These are phyloP conservation scores for Dryas iulia DNA, from an alignment of 1,140 invertebrate genomes.

Conservation along the genomic window DNA sequence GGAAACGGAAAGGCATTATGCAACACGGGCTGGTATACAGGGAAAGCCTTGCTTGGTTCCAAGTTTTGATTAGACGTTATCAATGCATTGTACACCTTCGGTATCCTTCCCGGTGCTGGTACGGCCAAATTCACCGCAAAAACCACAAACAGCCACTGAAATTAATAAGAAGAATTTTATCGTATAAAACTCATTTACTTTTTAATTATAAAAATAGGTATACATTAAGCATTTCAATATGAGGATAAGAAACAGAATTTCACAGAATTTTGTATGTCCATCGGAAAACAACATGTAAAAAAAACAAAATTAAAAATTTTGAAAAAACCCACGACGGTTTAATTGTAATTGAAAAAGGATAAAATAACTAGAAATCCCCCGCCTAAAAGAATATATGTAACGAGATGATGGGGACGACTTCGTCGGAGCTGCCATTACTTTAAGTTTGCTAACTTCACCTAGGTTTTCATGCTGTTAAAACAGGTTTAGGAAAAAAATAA, in stretches of 20 bases:
- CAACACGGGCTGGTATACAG: slow-evolving; percentile 85
- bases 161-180: background rate
- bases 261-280: background rate
- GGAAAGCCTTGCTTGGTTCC: slow-evolving; percentile 86
- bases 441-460: no score
- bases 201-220: no score
- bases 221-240: background rate
- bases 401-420: no score
- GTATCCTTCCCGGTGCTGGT: slow-evolving; percentile 78
- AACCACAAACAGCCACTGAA: background rate
- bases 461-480: no score
- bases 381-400: no score
- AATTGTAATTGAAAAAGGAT: no score
- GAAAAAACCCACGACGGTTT: background rate
- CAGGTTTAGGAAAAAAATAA: no score
- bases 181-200: background rate
- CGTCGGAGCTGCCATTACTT: no score
- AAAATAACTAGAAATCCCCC: no score
- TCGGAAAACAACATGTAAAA: no score
- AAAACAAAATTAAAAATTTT: no score
- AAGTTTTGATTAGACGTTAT: slow-evolving; percentile 88
- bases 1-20: slow-evolving; percentile 82
- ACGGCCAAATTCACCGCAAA: slow-evolving; percentile 49
- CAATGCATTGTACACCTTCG: slow-evolving; percentile 88
- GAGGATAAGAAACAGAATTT: background rate